Conservation (phyloP, 2,888 invertebrate genomes). For the Brachyptera risi region DNA sequence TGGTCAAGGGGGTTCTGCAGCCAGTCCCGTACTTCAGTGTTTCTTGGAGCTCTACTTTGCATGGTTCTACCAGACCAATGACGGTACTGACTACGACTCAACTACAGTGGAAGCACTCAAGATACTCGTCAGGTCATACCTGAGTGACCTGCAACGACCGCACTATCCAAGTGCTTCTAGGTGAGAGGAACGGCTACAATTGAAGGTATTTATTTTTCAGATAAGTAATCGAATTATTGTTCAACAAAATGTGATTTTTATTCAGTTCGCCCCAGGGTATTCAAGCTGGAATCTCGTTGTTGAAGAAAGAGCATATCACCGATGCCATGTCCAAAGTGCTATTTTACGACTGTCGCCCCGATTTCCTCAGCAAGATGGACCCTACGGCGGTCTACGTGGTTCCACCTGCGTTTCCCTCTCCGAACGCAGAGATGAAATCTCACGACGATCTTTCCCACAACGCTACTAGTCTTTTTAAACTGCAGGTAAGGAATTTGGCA, state of each 20-base stretch:
- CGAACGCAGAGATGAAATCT: background rate
- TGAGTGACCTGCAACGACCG: constrained; percentile 36
- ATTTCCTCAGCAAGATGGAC: constrained; percentile 14
- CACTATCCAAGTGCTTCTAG: background rate
- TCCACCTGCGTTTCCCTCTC: background rate
- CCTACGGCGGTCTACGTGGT: no score
- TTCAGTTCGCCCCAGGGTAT: no score
- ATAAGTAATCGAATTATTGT: no score
- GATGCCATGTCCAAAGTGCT: background rate
- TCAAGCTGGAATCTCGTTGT: no score
- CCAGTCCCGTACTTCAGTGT: constrained; percentile 35
- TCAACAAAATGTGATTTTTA: no score
- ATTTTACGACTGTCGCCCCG: background rate
- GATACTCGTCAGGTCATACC: constrained; percentile 41
- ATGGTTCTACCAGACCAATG: constrained; percentile 18
- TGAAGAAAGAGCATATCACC: no score
- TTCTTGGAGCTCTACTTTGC: constrained; percentile 36
- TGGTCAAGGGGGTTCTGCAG: constrained; percentile 49
- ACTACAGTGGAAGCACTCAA: constrained; percentile 37
- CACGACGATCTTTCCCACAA: background rate
- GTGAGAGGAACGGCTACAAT: no score
- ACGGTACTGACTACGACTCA: constrained; percentile 27
- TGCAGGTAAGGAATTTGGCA: constrained; percentile 32
- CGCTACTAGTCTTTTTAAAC: constrained; percentile 30
- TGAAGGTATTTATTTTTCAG: no score